A percentile compares a stretch with the other conserved stretches of the same genome.
phyloP scores from a whole-genome alignment of 2,888 invertebrate species.

The Poecilus cupreus region DNA sequence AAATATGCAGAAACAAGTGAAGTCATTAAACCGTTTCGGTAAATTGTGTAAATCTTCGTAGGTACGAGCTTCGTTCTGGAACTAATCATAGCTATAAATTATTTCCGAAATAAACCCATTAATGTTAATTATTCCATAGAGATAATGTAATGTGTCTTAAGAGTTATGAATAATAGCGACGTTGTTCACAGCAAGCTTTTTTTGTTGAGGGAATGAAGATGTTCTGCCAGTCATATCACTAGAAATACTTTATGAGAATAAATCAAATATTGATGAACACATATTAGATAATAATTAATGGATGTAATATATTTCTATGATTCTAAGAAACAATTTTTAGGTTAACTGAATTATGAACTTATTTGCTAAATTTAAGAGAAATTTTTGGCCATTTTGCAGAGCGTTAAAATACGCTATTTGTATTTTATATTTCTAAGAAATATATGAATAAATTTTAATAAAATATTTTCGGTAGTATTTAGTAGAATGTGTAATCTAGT shows the following conservation, averaged over 20 bases:
- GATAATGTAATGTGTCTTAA: neutral
- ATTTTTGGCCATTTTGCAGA: too few relatives aligned
- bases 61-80: constrained; percentile 22
- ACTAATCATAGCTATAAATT: constrained; percentile 36
- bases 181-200: neutral
- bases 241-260: neutral
- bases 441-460: too few relatives aligned
- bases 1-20: neutral
- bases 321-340: too few relatives aligned
- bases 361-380: too few relatives aligned
- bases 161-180: constrained; percentile 3
- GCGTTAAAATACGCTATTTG: too few relatives aligned
- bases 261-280: neutral
- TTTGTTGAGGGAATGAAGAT: neutral
- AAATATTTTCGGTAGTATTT: too few relatives aligned
- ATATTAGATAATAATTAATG: too few relatives aligned
- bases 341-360: too few relatives aligned
- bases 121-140: constrained; percentile 9
- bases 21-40: constrained; percentile 2
- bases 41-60: constrained; percentile 11
- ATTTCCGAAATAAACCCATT: constrained; percentile 22
- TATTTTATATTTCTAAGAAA: too few relatives aligned
- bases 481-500: too few relatives aligned
- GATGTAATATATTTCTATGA: too few relatives aligned
- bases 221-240: neutral